These are phyloP conservation scores for Clarias platycephalus DNA, from an alignment of 2,797 vertebrate species.

Conservation along the genomic window DNA sequence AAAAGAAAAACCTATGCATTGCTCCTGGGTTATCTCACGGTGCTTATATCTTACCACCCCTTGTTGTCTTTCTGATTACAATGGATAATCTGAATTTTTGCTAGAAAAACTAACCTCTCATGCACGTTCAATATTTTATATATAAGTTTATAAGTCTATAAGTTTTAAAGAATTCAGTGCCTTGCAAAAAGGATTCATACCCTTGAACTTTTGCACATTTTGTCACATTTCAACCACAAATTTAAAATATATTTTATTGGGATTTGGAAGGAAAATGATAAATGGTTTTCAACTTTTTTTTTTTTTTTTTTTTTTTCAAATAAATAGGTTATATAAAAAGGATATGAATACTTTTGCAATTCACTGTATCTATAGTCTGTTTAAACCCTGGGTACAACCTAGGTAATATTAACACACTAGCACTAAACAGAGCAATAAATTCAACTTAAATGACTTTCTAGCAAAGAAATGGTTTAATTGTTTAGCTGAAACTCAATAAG, in stretches of 20 bases:
- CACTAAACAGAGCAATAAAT: neutral
- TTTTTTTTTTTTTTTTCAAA: too few relatives aligned
- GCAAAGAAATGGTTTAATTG: neutral
- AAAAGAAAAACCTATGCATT: neutral
- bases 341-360: too few relatives aligned
- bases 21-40: neutral
- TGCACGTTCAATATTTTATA: neutral
- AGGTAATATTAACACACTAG: neutral
- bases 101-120: neutral
- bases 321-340: too few relatives aligned
- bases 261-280: too few relatives aligned
- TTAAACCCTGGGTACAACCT: neutral
- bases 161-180: neutral
- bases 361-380: neutral
- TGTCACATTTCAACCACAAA: too few relatives aligned
- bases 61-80: neutral
- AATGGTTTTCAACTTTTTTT: too few relatives aligned
- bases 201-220: too few relatives aligned
- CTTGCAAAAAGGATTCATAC: too few relatives aligned
- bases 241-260: too few relatives aligned
- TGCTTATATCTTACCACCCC: neutral
- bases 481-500: neutral
- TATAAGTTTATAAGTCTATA: too few relatives aligned
- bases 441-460: neutral
- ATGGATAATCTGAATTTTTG: neutral